phyloP scores from a whole-genome alignment of 2,113 vertebrate genomes.

The Lepidothrix coronata region DNA sequence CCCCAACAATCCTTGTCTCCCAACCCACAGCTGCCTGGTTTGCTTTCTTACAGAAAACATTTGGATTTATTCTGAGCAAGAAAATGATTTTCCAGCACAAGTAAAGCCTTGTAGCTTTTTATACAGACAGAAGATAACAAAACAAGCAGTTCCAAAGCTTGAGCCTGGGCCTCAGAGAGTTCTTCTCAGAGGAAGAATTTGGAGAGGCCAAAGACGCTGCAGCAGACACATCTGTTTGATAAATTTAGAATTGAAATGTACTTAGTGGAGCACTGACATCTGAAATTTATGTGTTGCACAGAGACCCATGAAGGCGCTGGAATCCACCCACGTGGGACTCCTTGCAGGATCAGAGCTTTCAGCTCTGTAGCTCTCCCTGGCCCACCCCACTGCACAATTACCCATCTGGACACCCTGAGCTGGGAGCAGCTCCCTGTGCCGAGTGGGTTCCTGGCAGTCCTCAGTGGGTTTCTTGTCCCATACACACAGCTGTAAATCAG shows the following conservation, averaged over 20 bases:
- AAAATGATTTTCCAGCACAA: background rate
- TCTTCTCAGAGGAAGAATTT: background rate
- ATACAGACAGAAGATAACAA: background rate
- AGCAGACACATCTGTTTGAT: constrained; percentile 9
- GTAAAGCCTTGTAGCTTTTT: background rate
- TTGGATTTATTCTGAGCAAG: background rate
- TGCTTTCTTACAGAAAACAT: background rate
- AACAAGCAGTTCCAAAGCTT: background rate
- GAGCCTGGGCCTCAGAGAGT: background rate
- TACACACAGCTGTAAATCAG: background rate
- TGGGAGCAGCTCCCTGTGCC: background rate
- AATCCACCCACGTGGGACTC: background rate
- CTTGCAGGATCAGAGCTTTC: background rate
- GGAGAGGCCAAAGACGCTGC: background rate
- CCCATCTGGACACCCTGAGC: background rate
- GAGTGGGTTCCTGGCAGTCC: background rate
- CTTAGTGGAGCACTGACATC: background rate
- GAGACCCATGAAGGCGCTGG: background rate
- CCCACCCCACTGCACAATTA: background rate
- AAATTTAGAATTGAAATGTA: constrained; percentile 6
- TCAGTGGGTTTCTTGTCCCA: background rate
- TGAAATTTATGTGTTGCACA: background rate
- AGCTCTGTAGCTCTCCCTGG: background rate
- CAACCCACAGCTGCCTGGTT: background rate
- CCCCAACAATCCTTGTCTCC: background rate